These are phyloP conservation scores for Eupithecia tripunctaria DNA, from an alignment of 2,888 invertebrate species.

Conservation along the genomic window DNA sequence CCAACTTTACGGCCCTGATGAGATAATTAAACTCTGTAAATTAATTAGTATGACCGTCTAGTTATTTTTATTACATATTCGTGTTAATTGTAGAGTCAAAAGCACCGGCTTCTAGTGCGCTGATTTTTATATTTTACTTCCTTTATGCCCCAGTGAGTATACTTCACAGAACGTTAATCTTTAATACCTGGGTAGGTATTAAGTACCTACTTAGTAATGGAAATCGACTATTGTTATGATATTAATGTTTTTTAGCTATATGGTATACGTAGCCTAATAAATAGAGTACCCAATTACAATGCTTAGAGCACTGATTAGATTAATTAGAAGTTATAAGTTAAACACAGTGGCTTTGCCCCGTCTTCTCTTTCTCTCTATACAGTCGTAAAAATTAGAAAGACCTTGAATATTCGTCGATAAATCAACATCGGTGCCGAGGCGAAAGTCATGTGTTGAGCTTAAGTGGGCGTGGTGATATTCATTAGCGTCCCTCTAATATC, in stretches of 20 bases:
- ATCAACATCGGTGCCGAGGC: neutral
- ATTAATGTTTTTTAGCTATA: constrained; percentile 18
- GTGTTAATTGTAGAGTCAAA: constrained; percentile 66
- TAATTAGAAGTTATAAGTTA: neutral
- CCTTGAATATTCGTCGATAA: neutral
- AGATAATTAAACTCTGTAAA: constrained; percentile 81
- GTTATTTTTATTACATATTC: constrained; percentile 72
- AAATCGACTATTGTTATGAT: constrained; percentile 38
- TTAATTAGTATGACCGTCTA: constrained; percentile 77
- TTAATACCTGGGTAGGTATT: constrained; percentile 21
- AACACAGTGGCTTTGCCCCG: neutral
- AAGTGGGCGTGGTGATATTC: constrained; percentile 64
- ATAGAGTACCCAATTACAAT: constrained; percentile 4
- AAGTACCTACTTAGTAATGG: constrained; percentile 30
- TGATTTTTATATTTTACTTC: constrained; percentile 33
- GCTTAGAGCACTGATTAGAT: neutral
- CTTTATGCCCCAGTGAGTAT: constrained; percentile 39
- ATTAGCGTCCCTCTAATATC: constrained; percentile 70
- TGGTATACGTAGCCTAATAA: constrained; percentile 11
- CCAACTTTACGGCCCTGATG: constrained; percentile 72
- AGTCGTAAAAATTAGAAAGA: neutral
- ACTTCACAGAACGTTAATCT: constrained; percentile 44
- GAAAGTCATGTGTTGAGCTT: constrained; percentile 21
- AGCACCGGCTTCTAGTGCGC: constrained; percentile 60
- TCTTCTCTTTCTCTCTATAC: neutral